phyloP scores from a whole-genome alignment of 2,113 vertebrate species.

The Pituophis catenifer region DNA sequence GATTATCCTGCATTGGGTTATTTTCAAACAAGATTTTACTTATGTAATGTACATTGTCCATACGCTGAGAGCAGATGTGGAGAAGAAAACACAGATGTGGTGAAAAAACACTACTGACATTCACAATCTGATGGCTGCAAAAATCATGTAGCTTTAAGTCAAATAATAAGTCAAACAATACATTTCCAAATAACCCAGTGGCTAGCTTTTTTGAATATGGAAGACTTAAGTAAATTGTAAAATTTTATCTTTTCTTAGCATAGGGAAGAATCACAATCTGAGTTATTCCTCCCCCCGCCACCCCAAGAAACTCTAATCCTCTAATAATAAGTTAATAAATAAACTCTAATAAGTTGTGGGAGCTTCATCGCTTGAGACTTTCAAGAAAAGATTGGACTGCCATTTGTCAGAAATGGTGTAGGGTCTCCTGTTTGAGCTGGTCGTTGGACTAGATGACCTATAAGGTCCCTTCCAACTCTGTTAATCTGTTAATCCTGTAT shows the following conservation, averaged over 20 bases:
- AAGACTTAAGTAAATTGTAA: not conserved
- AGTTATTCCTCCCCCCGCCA: not conserved
- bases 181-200: not conserved
- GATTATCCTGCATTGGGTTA: not conserved
- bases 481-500: not conserved
- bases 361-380: too few species aligned
- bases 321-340: too few species aligned
- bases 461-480: too few species aligned
- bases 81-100: not conserved
- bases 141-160: not conserved
- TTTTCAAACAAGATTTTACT: not conserved
- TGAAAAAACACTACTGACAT: not conserved
- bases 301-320: not conserved
- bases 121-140: not conserved
- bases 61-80: not conserved
- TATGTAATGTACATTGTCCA: not conserved
- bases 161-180: not conserved
- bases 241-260: not conserved
- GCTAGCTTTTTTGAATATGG: not conserved
- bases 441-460: too few species aligned
- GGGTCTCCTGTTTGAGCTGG: too few species aligned
- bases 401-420: too few species aligned
- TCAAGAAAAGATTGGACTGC: too few species aligned
- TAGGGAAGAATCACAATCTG: not conserved
- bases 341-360: too few species aligned